Conservation (phyloP, 2,113 vertebrate species). For the Sigmodon hispidus region DNA sequence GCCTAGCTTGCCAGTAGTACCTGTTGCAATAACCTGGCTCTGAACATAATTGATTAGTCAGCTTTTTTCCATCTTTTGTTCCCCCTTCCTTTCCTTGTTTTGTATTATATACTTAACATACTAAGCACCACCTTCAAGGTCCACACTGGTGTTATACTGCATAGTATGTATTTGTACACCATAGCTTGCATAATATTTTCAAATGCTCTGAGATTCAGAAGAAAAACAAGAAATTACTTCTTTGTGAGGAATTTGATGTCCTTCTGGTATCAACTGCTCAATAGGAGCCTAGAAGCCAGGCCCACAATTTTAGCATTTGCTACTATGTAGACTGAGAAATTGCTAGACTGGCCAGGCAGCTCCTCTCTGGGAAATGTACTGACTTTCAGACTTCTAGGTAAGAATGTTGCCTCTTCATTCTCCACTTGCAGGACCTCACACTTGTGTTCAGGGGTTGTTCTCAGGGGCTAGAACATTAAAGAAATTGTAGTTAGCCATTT, state of each 20-base stretch:
- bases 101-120: not conserved
- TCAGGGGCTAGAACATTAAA: not conserved
- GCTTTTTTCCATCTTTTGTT: not conserved
- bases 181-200: not conserved
- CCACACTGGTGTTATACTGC: not conserved
- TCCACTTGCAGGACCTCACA: not conserved
- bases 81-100: not conserved
- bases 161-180: not conserved
- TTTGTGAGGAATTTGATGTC: not conserved
- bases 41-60: not conserved
- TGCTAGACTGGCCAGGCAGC: not conserved
- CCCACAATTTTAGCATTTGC: not conserved
- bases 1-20: not conserved
- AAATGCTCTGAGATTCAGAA: not conserved
- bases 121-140: not conserved
- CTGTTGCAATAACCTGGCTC: not conserved
- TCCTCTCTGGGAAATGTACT: not conserved
- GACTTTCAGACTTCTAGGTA: not conserved
- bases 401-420: not conserved
- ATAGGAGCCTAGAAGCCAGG: not conserved
- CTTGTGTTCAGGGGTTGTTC: rapidly evolving
- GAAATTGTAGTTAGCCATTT: not conserved
- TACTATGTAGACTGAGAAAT: not conserved
- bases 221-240: not conserved
- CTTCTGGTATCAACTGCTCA: not conserved